These are phyloP conservation scores for Sylvietta virens DNA, from an alignment of 2,113 vertebrate genomes.

Conservation along the genomic window DNA sequence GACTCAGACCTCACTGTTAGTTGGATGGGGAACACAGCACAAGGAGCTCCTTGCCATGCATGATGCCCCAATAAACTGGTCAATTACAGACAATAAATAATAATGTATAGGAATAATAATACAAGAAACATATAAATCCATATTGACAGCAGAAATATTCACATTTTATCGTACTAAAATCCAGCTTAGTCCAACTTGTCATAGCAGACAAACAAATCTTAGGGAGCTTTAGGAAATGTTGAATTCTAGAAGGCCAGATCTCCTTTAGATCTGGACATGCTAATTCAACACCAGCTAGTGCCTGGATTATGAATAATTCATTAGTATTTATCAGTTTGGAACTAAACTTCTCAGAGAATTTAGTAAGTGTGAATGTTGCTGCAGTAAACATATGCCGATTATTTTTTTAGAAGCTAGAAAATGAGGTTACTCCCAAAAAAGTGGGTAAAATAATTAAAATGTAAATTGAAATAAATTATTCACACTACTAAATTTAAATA, in stretches of 20 bases:
- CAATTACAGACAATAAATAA: not conserved
- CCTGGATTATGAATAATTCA: conserved; percentile 47
- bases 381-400: conserved; percentile 62
- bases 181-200: not conserved
- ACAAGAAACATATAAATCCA: not conserved
- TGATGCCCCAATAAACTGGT: not conserved
- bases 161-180: not conserved
- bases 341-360: conserved; percentile 49
- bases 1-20: not conserved
- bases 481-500: conserved; percentile 70
- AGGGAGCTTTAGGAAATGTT: not conserved
- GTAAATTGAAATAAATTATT: conserved; percentile 75
- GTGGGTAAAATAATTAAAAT: conserved; percentile 69
- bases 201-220: not conserved
- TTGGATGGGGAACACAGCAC: not conserved
- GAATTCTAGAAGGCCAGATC: not conserved
- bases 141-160: not conserved
- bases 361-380: conserved; percentile 46
- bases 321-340: conserved; percentile 50
- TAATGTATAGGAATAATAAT: not conserved
- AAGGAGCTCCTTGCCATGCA: not conserved
- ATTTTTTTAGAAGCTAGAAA: conserved; percentile 55
- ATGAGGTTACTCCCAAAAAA: conserved; percentile 65
- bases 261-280: conserved; percentile 20
- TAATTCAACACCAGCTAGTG: conserved; percentile 34